phyloP scores from a whole-genome alignment of 2,113 vertebrate species.

The Pelodiscus sinensis region DNA sequence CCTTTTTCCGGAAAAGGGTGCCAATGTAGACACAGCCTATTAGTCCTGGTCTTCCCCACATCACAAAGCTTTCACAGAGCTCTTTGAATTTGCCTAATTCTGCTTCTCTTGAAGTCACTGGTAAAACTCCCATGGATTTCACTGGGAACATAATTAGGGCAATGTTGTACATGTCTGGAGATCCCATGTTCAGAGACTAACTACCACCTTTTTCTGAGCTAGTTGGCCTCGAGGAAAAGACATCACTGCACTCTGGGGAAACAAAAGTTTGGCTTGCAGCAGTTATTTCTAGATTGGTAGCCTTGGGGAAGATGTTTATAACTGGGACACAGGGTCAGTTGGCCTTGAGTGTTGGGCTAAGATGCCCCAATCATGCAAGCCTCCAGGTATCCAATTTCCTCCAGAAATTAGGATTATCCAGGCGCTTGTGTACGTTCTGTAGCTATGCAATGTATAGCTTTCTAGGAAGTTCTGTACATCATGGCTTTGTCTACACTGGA shows the following conservation, averaged over 20 bases:
- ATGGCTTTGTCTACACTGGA: no score
- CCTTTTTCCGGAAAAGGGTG: no score
- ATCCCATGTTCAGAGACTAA: background rate
- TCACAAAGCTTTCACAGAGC: no score
- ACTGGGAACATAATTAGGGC: background rate
- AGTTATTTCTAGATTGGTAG: background rate
- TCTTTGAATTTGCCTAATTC: background rate
- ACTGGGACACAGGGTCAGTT: background rate
- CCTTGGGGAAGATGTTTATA: background rate
- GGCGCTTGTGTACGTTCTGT: background rate
- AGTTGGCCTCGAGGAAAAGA: background rate
- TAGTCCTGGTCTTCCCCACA: no score
- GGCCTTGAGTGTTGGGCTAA: background rate
- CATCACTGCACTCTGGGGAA: background rate
- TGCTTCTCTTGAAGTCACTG: background rate
- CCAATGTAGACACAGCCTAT: no score
- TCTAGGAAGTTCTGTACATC: background rate
- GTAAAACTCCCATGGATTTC: background rate
- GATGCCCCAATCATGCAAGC: background rate
- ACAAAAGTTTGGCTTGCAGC: no score
- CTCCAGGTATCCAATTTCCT: background rate
- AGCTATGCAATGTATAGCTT: background rate
- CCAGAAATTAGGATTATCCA: background rate
- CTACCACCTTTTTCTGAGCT: background rate
- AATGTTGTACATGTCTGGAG: background rate